Conservation (phyloP, 2,888 invertebrate genomes). For the Drosophila barbarae region DNA sequence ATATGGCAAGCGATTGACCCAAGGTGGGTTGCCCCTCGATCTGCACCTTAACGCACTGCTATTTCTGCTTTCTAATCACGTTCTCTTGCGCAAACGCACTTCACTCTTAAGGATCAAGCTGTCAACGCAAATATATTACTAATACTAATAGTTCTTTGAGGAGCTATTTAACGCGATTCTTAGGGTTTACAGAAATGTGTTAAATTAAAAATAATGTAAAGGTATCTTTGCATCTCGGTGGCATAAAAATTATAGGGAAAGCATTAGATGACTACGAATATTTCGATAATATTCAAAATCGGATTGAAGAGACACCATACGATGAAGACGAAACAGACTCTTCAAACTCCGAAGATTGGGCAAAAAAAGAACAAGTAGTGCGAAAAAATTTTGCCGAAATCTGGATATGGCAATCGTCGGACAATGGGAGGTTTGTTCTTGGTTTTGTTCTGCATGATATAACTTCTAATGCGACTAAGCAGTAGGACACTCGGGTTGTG, state of each 20-base stretch:
- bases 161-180: background rate
- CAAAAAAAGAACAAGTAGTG: slow-evolving; percentile 5
- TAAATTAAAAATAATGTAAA: background rate
- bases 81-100: slow-evolving; percentile 9
- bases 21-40: slow-evolving; percentile 53
- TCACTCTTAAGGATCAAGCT: slow-evolving; percentile 12
- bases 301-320: slow-evolving; percentile 9
- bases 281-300: background rate
- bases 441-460: slow-evolving; percentile 1
- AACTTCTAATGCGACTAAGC: background rate
- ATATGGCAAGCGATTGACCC: slow-evolving; percentile 52
- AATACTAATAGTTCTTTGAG: slow-evolving; percentile 7
- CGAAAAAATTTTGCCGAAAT: slow-evolving; percentile 21
- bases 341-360: slow-evolving; percentile 1
- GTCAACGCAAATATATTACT: slow-evolving; percentile 13
- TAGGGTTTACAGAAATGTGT: background rate
- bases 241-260: slow-evolving; percentile 1
- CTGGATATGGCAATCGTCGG: slow-evolving; percentile 20
- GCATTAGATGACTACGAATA: slow-evolving; percentile 4
- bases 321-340: slow-evolving; percentile 29
- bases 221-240: background rate
- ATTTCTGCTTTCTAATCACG: slow-evolving; percentile 27
- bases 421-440: slow-evolving; percentile 22
- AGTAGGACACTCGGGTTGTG: background rate
- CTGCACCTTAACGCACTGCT: slow-evolving; percentile 21